Conservation (phyloP, 1,140 invertebrate species). For the Plectrocnemia conspersa region DNA sequence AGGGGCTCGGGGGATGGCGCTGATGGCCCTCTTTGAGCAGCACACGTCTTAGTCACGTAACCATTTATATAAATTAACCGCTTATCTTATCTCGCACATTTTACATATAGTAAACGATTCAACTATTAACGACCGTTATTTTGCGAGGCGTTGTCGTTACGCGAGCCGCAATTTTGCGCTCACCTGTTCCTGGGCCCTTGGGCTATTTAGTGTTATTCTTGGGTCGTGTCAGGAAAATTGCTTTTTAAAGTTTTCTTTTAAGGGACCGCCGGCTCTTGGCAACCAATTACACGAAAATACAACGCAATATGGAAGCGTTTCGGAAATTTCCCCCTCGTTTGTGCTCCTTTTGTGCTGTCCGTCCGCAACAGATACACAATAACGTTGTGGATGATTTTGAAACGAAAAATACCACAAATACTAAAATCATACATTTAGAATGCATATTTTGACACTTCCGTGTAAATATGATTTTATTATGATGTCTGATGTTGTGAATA, state of each 20-base stretch:
- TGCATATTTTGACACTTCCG: too few relatives aligned
- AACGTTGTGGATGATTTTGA: too few relatives aligned
- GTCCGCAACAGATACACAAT: too few relatives aligned
- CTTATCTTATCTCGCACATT: slow-evolving; percentile 3
- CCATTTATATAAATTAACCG: slow-evolving; percentile 24
- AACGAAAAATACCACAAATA: too few relatives aligned
- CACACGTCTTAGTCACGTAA: slow-evolving; percentile 19
- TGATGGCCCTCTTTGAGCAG: background rate
- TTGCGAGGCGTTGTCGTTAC: too few relatives aligned
- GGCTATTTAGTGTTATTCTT: background rate
- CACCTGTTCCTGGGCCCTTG: background rate
- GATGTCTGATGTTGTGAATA: too few relatives aligned
- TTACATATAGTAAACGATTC: too few relatives aligned
- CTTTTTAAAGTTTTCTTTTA: slow-evolving; percentile 15
- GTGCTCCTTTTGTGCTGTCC: too few relatives aligned
- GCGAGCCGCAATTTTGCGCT: too few relatives aligned
- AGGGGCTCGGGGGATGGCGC: background rate
- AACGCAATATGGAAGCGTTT: slow-evolving; percentile 4
- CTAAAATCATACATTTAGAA: too few relatives aligned
- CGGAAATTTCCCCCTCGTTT: slow-evolving; percentile 13
- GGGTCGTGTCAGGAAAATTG: slow-evolving; percentile 9
- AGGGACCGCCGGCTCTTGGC: slow-evolving; percentile 8
- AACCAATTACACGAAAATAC: slow-evolving; percentile 10
- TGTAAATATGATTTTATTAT: too few relatives aligned
- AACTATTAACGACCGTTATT: slow-evolving; percentile 4